Conservation (phyloP, 2,797 vertebrate genomes). For the Alectoris magna region DNA sequence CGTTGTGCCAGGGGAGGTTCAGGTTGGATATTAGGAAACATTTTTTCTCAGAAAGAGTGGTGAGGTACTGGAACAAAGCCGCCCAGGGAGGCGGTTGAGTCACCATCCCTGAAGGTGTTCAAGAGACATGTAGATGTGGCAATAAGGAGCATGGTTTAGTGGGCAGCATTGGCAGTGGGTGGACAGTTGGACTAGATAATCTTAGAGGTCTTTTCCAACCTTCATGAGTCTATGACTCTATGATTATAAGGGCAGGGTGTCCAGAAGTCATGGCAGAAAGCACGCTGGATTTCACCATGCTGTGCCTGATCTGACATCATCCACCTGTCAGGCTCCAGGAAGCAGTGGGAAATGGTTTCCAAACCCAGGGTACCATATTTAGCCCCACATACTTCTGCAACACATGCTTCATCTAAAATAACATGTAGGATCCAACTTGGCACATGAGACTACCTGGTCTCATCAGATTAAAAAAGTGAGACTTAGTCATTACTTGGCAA, state of each 20-base stretch:
- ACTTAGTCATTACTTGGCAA: not conserved
- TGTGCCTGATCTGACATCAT: not conserved
- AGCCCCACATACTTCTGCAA: not conserved
- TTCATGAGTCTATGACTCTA: too few species aligned
- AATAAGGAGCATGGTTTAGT: too few species aligned
- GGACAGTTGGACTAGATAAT: too few species aligned
- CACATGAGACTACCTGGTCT: not conserved
- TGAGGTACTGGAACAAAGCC: too few species aligned
- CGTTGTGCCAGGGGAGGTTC: too few species aligned
- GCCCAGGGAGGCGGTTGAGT: too few species aligned
- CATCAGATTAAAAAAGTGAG: not conserved
- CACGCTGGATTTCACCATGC: not conserved
- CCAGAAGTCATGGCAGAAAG: not conserved
- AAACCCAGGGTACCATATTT: not conserved
- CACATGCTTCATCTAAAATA: slow-evolving; percentile 19
- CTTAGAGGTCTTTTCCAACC: too few species aligned
- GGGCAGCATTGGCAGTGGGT: too few species aligned
- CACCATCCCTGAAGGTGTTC: too few species aligned
- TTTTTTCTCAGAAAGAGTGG: too few species aligned
- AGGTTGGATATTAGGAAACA: too few species aligned
- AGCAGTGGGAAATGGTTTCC: not conserved
- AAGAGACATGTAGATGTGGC: too few species aligned
- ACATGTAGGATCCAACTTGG: not conserved
- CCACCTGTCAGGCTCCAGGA: not conserved
- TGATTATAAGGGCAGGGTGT: not conserved